Evolutionary conservation across 2,888 invertebrate genomes (phyloP).

Genomic region (Apeira syringaria): DNA sequence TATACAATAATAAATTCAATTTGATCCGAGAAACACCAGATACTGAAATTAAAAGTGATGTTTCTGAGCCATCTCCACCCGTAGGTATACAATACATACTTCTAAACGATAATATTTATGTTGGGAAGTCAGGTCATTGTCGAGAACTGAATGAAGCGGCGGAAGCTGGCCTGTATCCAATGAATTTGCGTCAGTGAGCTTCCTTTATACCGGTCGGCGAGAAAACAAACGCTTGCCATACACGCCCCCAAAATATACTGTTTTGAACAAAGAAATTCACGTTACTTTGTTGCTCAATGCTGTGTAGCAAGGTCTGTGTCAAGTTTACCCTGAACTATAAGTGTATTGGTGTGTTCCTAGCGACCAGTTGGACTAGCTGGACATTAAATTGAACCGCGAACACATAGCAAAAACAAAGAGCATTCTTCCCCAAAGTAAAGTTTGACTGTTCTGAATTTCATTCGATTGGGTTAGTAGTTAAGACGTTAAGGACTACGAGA

Average conservation of each 20-base stretch:
- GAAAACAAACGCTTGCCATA: constrained; percentile 16
- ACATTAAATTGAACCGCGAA: too few species aligned
- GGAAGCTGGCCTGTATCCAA: constrained; percentile 72
- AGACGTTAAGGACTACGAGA: too few species aligned
- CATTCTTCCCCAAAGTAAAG: too few species aligned
- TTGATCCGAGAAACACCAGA: constrained; percentile 1
- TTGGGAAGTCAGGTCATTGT: constrained; percentile 73
- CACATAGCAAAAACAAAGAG: too few species aligned
- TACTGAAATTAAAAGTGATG: constrained; percentile 9
- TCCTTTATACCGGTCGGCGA: constrained; percentile 10
- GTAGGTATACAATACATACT: constrained; percentile 6
- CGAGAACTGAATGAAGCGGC: constrained; percentile 74
- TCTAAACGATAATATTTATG: constrained; percentile 41
- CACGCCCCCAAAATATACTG: constrained; percentile 25
- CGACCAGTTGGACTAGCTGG: too few species aligned
- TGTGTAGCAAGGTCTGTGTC: constrained; percentile 11
- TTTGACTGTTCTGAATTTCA: too few species aligned
- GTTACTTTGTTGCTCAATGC: constrained; percentile 11
- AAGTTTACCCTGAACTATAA: too few species aligned
- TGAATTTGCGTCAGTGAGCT: constrained; percentile 62
- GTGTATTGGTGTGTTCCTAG: too few species aligned
- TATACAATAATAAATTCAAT: not conserved
- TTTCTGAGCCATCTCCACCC: constrained; percentile 18
- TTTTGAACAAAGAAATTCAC: constrained; percentile 26
- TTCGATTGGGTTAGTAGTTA: too few species aligned